Base-by-base conservation (phyloP, 2,888 invertebrate genomes). In the Spicauda simplicius region DNA sequence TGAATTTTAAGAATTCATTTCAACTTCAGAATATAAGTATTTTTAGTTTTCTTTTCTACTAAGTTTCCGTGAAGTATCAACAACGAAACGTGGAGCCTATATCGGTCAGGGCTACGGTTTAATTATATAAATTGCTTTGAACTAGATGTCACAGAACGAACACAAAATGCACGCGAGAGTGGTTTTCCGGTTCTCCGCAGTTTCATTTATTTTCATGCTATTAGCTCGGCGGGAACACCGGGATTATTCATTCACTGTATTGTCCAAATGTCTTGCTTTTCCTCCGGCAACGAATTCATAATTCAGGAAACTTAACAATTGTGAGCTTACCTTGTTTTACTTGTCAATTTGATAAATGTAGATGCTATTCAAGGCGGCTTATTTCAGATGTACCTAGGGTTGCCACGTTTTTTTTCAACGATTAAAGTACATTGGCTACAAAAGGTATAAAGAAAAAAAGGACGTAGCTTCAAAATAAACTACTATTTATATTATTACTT, bases 111-210 rank as follows among this genome's bases (percentile, higher is more conserved):
- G 65, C 59, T 60, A 60, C 65, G 25, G 58, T 66, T 66, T 66
- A 59, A 66, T 66, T 66, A 55, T 55, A 59, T 66, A 59, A 66
- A 66, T 66, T 66, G 66, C 66, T 60, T 48, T 60, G 66, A 66
- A 55, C 66, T 55, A 66, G 66, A 66, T 66, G 54, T 52, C 59
- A 45, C 45, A 33, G 59, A 60, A 60, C 16, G 54, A 60, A 54
- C 54, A 59, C 59, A 54, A 59, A 58, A 60, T 66, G 54, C 48
- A 55, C 54, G 55, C 48, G 33, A 66, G 54, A 60, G n/a, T 16
- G 54, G 55, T 60, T 60, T 48, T 52, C 54, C 62, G 54, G 18
- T 48, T 63, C 63, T 48, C 48, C 33, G 41, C 48, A 55, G 59
- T 55, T 60, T 48, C 53, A 64, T 58, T 58, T 64, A 45, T 64